These are phyloP conservation scores for Hozukius guyotensis DNA, from an alignment of 2,797 vertebrate genomes.

Conservation along the genomic window DNA sequence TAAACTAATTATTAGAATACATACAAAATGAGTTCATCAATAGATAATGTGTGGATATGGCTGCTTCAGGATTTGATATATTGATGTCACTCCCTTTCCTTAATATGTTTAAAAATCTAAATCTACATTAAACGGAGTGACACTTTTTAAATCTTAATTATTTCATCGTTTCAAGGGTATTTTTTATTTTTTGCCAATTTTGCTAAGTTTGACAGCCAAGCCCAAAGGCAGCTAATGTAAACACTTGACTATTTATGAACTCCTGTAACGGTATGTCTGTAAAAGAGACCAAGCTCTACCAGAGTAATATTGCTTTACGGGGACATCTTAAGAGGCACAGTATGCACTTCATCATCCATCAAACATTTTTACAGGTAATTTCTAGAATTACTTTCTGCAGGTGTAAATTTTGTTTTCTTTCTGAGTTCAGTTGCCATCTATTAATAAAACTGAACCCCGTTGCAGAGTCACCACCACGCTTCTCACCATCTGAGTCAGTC, in stretches of 20 bases:
- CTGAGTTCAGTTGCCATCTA: constrained; percentile 94
- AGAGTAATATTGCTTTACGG: constrained; percentile 21
- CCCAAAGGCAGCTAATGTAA: constrained; percentile 7
- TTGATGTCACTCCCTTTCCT: not conserved
- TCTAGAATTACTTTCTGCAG: constrained; percentile 74
- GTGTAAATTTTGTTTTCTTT: constrained; percentile 85
- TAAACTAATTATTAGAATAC: not conserved
- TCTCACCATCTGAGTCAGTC: constrained; percentile 99
- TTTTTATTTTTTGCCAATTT: not conserved
- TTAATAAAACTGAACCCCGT: constrained; percentile 99
- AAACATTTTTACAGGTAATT: constrained; percentile 45
- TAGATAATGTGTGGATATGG: constrained; percentile 3
- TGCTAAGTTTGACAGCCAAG: not conserved
- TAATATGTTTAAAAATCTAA: not conserved
- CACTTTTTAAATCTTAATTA: not conserved
- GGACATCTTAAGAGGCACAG: constrained; percentile 32
- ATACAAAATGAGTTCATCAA: constrained; percentile 24
- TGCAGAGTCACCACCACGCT: constrained; percentile 99
- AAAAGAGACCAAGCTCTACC: constrained; percentile 16
- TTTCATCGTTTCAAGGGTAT: not conserved
- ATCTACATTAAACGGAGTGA: not conserved
- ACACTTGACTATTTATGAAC: constrained; percentile 31
- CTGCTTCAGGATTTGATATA: constrained; percentile 3
- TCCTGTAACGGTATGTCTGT: not conserved
- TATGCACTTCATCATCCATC: constrained; percentile 48